Conservation (phyloP, 2,113 vertebrate genomes). For the Heterotis niloticus region DNA sequence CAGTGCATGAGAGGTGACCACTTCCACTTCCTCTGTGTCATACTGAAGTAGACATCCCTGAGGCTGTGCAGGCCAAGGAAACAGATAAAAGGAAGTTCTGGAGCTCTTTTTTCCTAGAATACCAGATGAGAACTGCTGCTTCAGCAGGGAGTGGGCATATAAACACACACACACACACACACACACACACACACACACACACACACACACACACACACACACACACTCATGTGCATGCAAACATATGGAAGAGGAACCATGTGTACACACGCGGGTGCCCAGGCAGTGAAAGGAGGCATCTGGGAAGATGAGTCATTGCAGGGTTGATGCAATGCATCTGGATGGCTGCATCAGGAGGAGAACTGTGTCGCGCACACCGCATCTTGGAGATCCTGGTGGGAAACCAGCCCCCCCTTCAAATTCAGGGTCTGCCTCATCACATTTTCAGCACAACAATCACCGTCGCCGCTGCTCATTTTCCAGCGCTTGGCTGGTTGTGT, state of each 20-base stretch:
- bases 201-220: too few relatives aligned
- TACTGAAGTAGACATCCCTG: not conserved
- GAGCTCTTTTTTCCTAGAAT: not conserved
- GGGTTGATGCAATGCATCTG: not conserved
- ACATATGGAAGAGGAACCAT: not conserved
- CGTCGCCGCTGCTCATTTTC: not conserved
- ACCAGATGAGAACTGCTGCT: not conserved
- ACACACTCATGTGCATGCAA: constrained; percentile 9
- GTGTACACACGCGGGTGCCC: not conserved
- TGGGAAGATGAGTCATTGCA: not conserved
- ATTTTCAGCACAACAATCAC: not conserved
- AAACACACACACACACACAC: too few relatives aligned
- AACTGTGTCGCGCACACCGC: not conserved
- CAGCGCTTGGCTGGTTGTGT: too few relatives aligned
- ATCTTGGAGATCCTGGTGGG: not conserved
- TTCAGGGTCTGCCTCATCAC: too few relatives aligned
- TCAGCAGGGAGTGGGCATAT: not conserved
- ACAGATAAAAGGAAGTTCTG: not conserved
- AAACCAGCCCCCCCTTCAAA: too few relatives aligned
- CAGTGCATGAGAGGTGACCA: too few relatives aligned
- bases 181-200: too few relatives aligned
- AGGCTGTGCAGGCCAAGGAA: not conserved
- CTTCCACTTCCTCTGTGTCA: too few relatives aligned
- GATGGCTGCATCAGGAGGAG: not conserved
- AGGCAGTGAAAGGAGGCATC: not conserved